phyloP scores from a whole-genome alignment of 2,113 vertebrate genomes.

The Tupaia tana region DNA sequence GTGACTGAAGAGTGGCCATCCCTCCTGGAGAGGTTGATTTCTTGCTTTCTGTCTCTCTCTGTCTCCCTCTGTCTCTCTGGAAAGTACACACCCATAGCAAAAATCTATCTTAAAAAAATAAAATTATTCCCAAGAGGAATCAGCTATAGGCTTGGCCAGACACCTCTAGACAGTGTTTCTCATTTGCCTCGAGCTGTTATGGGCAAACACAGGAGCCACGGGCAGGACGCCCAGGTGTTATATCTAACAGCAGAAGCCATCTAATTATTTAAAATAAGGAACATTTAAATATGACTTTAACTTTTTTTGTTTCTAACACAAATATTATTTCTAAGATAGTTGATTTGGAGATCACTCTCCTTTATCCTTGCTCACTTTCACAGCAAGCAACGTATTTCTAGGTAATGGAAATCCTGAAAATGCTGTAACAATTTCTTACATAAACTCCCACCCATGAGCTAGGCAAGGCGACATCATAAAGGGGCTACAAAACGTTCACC shows the following conservation, averaged over 20 bases:
- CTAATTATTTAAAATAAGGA: not conserved
- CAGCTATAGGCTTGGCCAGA: not conserved
- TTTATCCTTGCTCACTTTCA: not conserved
- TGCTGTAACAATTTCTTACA: not conserved
- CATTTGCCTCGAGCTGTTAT: not conserved
- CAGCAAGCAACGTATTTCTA: not conserved
- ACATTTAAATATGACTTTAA: not conserved
- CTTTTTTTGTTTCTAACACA: constrained; percentile 31
- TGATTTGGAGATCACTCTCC: not conserved
- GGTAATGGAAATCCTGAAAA: not conserved
- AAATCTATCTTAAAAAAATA: too few species aligned
- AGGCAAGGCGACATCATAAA: too few species aligned
- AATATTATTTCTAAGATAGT: not conserved
- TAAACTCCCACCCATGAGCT: not conserved
- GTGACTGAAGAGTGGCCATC: too few species aligned
- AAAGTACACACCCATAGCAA: too few species aligned
- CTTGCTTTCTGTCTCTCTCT: too few species aligned
- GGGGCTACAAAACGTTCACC: too few species aligned
- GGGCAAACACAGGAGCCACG: not conserved
- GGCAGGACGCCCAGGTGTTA: not conserved
- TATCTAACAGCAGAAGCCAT: not conserved
- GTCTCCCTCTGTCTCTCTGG: too few species aligned
- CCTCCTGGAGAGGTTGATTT: too few species aligned
- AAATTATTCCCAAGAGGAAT: not conserved
- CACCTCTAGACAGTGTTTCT: not conserved